Conservation (phyloP, 2,888 invertebrate species). For the Zele albiditarsus region DNA sequence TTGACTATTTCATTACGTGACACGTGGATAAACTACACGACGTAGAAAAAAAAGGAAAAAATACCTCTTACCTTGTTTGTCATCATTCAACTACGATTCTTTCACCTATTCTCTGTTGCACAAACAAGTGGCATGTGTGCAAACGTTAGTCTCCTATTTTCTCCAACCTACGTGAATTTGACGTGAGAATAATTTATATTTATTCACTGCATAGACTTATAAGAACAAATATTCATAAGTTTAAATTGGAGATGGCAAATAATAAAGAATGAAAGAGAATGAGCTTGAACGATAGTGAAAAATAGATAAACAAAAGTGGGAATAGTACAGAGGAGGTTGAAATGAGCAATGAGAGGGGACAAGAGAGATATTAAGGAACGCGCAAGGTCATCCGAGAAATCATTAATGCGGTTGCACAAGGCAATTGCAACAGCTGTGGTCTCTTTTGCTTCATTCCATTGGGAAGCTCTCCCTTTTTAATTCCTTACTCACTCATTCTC, state of each 20-base stretch:
- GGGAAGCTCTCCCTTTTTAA: conserved; percentile 25
- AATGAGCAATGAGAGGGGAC: conserved; percentile 13
- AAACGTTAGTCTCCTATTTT: conserved; percentile 8
- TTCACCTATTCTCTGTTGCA: background rate
- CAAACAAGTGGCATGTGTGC: conserved; percentile 4
- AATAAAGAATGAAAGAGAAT: background rate
- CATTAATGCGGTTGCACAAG: conserved; percentile 54
- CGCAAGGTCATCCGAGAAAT: conserved; percentile 46
- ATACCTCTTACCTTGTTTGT: conserved; percentile 23
- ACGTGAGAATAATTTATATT: background rate
- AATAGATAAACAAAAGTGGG: background rate
- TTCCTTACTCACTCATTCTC: conserved; percentile 5
- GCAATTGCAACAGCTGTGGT: conserved; percentile 57
- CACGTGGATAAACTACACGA: conserved; percentile 27
- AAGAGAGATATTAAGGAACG: conserved; percentile 29
- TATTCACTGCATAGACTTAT: background rate
- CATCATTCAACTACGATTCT: conserved; percentile 19
- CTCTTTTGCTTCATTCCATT: conserved; percentile 43
- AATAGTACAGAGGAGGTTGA: background rate
- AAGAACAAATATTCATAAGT: background rate
- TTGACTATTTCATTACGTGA: background rate
- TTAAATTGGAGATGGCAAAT: background rate
- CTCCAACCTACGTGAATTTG: background rate
- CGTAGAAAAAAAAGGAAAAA: background rate
- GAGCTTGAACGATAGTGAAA: no score